phyloP scores from a whole-genome alignment of 2,888 invertebrate genomes.

The Lysandra bellargus region DNA sequence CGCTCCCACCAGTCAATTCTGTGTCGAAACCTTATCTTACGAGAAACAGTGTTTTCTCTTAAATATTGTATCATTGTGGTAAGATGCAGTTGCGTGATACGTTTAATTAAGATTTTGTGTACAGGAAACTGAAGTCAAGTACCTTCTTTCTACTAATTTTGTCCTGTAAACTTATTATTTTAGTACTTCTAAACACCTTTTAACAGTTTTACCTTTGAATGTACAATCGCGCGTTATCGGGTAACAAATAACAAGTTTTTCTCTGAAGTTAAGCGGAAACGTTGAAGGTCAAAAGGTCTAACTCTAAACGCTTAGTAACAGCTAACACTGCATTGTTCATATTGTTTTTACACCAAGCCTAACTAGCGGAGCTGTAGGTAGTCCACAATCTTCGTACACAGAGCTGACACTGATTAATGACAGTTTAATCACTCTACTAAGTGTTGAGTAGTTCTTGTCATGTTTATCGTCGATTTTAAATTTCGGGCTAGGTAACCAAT shows the following conservation, averaged over 20 bases:
- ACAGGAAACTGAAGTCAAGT: background rate
- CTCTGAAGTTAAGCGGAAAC: constrained; percentile 4
- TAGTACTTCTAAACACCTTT: background rate
- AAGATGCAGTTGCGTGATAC: background rate
- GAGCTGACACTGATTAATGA: constrained; percentile 6
- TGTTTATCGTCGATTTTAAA: constrained; percentile 7
- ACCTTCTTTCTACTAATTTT: background rate
- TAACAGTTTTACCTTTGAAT: background rate
- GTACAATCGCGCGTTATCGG: background rate
- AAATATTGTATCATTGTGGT: background rate
- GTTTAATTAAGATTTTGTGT: background rate
- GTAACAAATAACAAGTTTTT: constrained; percentile 12
- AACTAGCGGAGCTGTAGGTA: background rate
- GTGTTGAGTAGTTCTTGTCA: constrained; percentile 15
- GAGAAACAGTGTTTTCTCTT: background rate
- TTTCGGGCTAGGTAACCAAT: background rate
- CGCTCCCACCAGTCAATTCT: background rate
- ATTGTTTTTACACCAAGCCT: background rate
- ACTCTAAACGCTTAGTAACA: constrained; percentile 16
- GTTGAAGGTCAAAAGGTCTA: constrained; percentile 24
- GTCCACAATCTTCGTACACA: constrained; percentile 1
- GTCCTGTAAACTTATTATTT: background rate
- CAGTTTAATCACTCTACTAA: constrained; percentile 1
- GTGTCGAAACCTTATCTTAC: background rate
- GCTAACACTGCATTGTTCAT: constrained; percentile 19